phyloP scores from a whole-genome alignment of 2,797 vertebrate species.

The Hyperoplus immaculatus region DNA sequence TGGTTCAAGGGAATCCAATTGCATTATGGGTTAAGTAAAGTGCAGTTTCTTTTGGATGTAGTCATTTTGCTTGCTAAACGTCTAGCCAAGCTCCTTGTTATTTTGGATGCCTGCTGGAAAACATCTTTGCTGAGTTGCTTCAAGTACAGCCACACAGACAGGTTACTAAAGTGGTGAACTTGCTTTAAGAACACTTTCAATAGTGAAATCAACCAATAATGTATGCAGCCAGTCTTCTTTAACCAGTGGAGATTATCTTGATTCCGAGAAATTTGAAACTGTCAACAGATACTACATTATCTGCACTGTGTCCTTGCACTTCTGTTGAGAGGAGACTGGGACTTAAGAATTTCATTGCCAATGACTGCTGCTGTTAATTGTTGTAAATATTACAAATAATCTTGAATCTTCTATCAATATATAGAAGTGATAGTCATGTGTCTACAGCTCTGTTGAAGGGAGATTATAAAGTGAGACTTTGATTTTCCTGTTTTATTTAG shows the following conservation, averaged over 20 bases:
- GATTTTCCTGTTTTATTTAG: background rate
- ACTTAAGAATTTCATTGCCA: too few relatives aligned
- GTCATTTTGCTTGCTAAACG: constrained; percentile 3
- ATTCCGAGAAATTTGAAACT: background rate
- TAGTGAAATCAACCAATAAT: background rate
- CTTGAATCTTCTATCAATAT: too few relatives aligned
- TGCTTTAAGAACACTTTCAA: background rate
- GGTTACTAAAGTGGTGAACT: background rate
- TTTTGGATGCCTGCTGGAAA: background rate
- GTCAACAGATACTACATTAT: background rate
- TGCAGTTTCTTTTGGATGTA: constrained; percentile 1
- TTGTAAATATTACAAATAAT: too few relatives aligned
- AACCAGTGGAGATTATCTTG: background rate
- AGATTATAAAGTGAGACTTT: background rate
- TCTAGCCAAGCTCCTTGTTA: background rate
- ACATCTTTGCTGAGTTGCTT: background rate
- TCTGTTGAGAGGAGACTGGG: too few relatives aligned
- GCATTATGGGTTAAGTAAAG: background rate
- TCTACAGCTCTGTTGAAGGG: background rate
- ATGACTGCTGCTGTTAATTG: too few relatives aligned
- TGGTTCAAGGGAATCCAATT: background rate
- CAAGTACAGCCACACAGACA: background rate
- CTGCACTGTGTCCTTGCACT: too few relatives aligned
- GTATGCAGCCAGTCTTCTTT: background rate
- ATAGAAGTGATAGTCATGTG: background rate